These are phyloP conservation scores for Scyliorhinus canicula DNA, from an alignment of 2,797 vertebrate species.

Conservation along the genomic window DNA sequence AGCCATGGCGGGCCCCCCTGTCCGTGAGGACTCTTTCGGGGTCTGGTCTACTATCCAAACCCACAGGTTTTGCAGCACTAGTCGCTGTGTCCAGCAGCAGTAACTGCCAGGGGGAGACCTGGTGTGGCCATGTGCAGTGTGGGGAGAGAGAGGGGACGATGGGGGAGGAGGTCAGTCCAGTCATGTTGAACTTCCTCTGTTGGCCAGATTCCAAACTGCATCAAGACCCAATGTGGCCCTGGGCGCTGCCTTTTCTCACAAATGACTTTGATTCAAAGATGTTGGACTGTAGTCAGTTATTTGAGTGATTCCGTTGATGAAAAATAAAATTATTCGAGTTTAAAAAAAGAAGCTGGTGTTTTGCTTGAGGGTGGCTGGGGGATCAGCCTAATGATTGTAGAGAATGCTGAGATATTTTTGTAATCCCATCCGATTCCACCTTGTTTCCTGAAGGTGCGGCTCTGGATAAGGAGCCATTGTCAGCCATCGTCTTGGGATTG, in stretches of 20 bases:
- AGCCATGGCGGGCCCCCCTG: not conserved
- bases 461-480: not conserved
- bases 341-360: not conserved
- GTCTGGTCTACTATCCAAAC: not conserved
- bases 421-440: not conserved
- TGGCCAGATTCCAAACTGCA: not conserved
- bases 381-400: not conserved
- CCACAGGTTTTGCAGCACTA: not conserved
- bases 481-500: not conserved
- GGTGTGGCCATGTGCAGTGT: not conserved
- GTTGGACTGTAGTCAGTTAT: not conserved
- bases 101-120: not conserved
- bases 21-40: not conserved
- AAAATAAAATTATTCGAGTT: constrained; percentile 23
- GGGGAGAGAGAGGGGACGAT: not conserved
- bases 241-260: not conserved
- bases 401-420: not conserved
- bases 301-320: not conserved
- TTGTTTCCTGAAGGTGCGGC: not conserved
- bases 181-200: not conserved
- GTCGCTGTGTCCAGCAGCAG: not conserved
- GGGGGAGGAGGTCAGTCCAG: not conserved
- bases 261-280: not conserved
- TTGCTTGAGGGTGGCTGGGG: not conserved
- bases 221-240: not conserved